These are phyloP conservation scores for Cacatua alba DNA, from an alignment of 2,113 vertebrate species.

Conservation along the genomic window DNA sequence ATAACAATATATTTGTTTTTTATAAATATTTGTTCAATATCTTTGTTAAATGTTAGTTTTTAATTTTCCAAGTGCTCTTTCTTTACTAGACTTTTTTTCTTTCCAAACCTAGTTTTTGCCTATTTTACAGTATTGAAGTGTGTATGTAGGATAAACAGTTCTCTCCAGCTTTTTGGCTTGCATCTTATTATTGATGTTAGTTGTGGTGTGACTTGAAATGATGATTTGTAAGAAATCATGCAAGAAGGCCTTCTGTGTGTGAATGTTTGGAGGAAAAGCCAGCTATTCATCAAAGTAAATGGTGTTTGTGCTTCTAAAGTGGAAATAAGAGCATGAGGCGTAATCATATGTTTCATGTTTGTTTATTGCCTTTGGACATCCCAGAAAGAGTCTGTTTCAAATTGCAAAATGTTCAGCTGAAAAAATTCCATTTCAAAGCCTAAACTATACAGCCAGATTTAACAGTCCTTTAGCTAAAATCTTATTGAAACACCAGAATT, in stretches of 20 bases:
- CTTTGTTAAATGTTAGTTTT: not conserved
- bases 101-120: not conserved
- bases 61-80: not conserved
- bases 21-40: not conserved
- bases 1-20: not conserved
- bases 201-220: not conserved
- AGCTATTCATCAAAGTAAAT: slow-evolving; percentile 21
- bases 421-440: slow-evolving; percentile 23
- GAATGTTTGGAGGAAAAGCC: not conserved
- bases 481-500: not conserved
- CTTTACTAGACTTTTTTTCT: not conserved
- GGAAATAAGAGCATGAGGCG: slow-evolving; percentile 19
- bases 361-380: slow-evolving; percentile 52
- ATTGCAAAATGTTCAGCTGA: slow-evolving; percentile 34
- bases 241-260: not conserved
- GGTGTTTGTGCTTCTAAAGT: slow-evolving; percentile 29
- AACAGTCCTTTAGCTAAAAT: not conserved
- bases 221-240: not conserved
- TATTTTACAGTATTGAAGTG: not conserved
- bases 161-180: not conserved
- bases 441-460: not conserved
- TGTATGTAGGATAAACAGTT: not conserved
- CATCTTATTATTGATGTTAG: not conserved
- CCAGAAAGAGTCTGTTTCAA: slow-evolving; percentile 28
- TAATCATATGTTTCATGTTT: slow-evolving; percentile 40